These are phyloP conservation scores for Tricholaema leucomelas DNA, from an alignment of 2,113 vertebrate genomes.

Conservation along the genomic window DNA sequence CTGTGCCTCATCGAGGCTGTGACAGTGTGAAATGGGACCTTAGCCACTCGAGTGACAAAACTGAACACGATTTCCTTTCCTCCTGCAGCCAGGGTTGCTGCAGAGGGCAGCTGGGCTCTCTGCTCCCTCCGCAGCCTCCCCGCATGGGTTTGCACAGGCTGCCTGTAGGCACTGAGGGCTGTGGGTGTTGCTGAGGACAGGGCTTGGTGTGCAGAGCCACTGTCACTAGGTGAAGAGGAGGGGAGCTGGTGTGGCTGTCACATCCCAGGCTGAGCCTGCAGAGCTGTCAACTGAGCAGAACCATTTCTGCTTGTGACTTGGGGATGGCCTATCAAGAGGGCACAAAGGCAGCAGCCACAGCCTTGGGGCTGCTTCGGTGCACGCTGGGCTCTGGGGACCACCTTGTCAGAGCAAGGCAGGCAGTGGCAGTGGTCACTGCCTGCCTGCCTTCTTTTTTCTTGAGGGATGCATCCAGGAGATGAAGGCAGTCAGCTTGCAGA, in stretches of 20 bases:
- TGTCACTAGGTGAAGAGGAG: neutral
- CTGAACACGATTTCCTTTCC: neutral
- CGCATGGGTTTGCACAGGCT: neutral
- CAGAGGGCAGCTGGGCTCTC: neutral
- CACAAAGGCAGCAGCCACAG: neutral
- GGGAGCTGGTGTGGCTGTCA: neutral
- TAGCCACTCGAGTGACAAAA: neutral
- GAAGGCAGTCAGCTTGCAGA: neutral
- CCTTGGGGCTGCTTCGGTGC: neutral
- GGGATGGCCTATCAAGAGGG: neutral
- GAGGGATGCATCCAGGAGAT: neutral
- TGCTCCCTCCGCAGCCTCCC: neutral
- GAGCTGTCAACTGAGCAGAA: neutral
- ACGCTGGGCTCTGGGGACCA: neutral
- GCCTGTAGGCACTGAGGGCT: neutral
- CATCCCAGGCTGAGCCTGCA: neutral
- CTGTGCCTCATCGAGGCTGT: neutral
- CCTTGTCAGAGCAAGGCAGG: neutral
- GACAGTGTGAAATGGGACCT: neutral
- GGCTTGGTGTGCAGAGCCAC: neutral
- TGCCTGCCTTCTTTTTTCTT: neutral
- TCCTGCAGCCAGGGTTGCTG: neutral
- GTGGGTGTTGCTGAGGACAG: neutral
- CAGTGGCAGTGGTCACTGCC: neutral
- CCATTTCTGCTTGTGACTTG: neutral